Base-by-base conservation (phyloP, 2,888 invertebrate species). In the Scaptomyza parva region DNA sequence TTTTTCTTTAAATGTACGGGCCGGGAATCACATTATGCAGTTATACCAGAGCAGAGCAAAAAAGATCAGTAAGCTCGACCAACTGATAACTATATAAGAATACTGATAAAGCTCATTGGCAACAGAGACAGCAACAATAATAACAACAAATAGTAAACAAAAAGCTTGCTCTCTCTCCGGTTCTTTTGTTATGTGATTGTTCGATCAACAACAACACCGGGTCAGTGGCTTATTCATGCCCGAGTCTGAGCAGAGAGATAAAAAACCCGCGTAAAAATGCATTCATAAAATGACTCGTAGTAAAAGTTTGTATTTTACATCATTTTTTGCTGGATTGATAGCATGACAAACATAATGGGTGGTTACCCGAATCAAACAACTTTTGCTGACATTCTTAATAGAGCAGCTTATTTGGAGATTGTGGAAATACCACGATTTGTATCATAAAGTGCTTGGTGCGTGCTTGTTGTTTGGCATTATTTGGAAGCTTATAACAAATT, bases 11-110 rank as follows among this genome's bases (percentile, higher is more conserved):
- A n/a, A 4, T 41, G 14, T 3, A 40, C 4, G 6, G 20, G 17
- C 22, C 14, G 70, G 70, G 73, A 70, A 37, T 66, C 73, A 72
- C 73, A 40, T 6, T 9, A 17, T 52, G 18, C 51, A 57, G 14
- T 12, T 48, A n/a, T n/a, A n/a, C 35, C 33, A 58, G 37, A 28
- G 8, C 39, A 54, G 20, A 53, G 20, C 14, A 64, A 30, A 54
- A 4, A n/a, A 40, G 28, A 48, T 26, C 18, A 45, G 12, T 37
- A 6, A 18, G 12, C 33, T 14, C 18, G 63, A 2, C 22, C 14
- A 30, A 35, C 58, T 65, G 70, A 70, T 70, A 59, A 43, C 50
- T 24, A 12, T n/a, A 12, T 9, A 30, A 37, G 22, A 54, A 37
- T 18, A 17, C 59, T 39, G 66, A 54, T 73, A 65, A 53, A 7